Conservation (phyloP, 1,140 invertebrate species). For the Penaeus japonicus region DNA sequence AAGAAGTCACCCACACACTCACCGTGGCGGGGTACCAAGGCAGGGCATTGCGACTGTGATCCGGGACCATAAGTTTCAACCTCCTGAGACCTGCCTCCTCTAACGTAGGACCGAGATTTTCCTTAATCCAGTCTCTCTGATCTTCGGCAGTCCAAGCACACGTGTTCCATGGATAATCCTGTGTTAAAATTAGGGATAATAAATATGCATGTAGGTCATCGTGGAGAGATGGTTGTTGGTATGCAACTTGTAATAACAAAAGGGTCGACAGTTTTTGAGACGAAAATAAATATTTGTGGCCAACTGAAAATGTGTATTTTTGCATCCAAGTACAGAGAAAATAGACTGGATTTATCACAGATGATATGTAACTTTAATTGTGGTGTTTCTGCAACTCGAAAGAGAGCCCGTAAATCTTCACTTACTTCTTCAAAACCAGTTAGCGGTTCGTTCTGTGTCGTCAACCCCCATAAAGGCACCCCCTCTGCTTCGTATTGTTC, state of each 20-base stretch:
- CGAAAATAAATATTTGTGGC: no score
- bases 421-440: conserved; percentile 61
- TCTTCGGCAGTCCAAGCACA: conserved; percentile 77
- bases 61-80: conserved; percentile 65
- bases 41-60: background rate
- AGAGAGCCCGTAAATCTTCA: no score
- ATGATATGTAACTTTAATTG: no score
- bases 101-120: conserved; percentile 76
- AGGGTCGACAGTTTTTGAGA: no score
- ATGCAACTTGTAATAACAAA: no score
- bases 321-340: no score
- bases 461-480: conserved; percentile 72
- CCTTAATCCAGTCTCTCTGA: conserved; percentile 67
- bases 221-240: no score
- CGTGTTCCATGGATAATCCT: conserved; percentile 72
- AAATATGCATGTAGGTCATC: no score
- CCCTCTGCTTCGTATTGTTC: conserved; percentile 68
- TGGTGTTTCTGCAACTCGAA: no score
- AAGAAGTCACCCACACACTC: no score
- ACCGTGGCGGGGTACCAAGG: background rate
- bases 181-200: conserved; percentile 42
- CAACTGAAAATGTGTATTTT: no score
- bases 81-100: conserved; percentile 68
- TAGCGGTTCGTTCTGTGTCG: conserved; percentile 71
- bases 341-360: no score